Conservation (phyloP, 2,888 invertebrate genomes). For the Pterobdella sp. region DNA sequence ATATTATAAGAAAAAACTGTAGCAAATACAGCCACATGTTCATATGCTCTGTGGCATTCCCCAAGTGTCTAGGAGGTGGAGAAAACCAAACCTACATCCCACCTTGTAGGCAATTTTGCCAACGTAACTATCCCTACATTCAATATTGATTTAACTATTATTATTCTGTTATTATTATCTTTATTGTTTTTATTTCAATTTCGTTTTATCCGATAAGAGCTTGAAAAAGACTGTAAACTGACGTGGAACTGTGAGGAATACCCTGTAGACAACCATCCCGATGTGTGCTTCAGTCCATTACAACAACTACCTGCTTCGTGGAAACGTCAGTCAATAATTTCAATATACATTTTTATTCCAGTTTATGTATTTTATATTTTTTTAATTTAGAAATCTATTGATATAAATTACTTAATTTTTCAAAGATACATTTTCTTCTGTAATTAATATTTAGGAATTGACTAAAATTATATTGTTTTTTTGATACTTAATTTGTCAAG, state of each 20-base stretch:
- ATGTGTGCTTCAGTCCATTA: background rate
- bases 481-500: background rate
- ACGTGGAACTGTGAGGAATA: background rate
- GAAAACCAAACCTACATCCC: background rate
- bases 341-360: background rate
- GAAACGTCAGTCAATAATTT: background rate
- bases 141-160: no score
- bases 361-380: background rate
- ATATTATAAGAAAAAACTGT: constrained; percentile 8
- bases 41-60: constrained; percentile 5
- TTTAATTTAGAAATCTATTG: background rate
- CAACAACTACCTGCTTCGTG: background rate
- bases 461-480: background rate
- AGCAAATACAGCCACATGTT: background rate
- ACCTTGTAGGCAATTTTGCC: background rate
- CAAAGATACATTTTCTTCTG: no score
- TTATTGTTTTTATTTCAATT: no score
- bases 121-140: no score
- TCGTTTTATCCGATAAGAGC: background rate
- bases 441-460: no score
- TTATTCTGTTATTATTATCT: no score
- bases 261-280: background rate
- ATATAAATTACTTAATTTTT: background rate
- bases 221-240: background rate
- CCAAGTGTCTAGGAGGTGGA: background rate